These are phyloP conservation scores for Xestia sexstrigata DNA, from an alignment of 2,888 invertebrate genomes.

Conservation along the genomic window DNA sequence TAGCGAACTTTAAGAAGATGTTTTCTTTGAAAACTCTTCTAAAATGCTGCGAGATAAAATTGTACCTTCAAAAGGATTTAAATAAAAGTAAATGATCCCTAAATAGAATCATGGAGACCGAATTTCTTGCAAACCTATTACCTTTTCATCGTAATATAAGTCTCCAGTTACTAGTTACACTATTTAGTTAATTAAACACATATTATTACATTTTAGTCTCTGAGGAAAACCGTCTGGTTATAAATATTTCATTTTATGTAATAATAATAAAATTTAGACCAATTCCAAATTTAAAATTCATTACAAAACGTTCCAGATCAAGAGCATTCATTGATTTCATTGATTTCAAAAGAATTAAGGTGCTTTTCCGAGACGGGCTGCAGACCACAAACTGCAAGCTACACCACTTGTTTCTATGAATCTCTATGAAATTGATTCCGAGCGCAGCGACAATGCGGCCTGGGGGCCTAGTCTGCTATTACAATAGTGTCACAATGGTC, in stretches of 20 bases:
- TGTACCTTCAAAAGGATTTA: slow-evolving; percentile 3
- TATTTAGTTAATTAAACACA: neutral
- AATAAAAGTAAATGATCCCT: neutral
- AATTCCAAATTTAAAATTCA: neutral
- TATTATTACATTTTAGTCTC: slow-evolving; percentile 15
- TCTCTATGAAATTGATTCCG: too few relatives aligned
- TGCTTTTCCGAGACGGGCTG: too few relatives aligned
- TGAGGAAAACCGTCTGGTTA: slow-evolving; percentile 8
- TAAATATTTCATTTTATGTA: too few relatives aligned
- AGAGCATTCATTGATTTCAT: too few relatives aligned
- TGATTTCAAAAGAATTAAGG: too few relatives aligned
- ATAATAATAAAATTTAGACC: too few relatives aligned
- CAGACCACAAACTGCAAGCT: too few relatives aligned
- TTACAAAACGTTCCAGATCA: too few relatives aligned
- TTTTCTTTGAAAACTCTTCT: slow-evolving; percentile 5
- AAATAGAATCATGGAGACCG: slow-evolving; percentile 25
- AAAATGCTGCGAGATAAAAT: neutral
- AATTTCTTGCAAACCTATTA: slow-evolving; percentile 38
- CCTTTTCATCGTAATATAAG: slow-evolving; percentile 12
- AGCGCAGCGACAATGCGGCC: too few relatives aligned
- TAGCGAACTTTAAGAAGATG: neutral
- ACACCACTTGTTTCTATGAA: too few relatives aligned
- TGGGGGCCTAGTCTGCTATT: too few relatives aligned
- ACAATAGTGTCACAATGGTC: too few relatives aligned
- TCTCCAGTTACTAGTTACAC: neutral